Conservation (phyloP, 1,140 invertebrate genomes). For the Campoletis sonorensis region DNA sequence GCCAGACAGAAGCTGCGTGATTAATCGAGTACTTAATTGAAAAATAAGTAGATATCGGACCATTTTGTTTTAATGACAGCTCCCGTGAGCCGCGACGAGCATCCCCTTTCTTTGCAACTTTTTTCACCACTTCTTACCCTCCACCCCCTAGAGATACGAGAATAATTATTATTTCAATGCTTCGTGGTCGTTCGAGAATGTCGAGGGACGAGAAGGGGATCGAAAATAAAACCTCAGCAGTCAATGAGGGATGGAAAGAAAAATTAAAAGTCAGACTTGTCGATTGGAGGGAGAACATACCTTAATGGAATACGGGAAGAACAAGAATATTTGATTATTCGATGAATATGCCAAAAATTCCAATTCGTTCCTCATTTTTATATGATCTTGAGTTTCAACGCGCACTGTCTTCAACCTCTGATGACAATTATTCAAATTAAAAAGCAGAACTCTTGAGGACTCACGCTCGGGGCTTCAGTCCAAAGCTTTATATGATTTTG, state of each 20-base stretch:
- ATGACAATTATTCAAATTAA: too few species aligned
- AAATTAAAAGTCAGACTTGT: neutral
- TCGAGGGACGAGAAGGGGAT: neutral
- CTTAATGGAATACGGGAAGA: too few species aligned
- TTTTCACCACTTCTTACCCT: neutral
- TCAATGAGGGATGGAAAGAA: neutral
- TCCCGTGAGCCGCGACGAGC: constrained; percentile 18
- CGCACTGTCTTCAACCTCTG: too few species aligned
- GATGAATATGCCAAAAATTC: too few species aligned
- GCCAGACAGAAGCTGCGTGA: constrained; percentile 50
- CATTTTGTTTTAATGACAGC: constrained; percentile 45
- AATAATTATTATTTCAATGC: constrained; percentile 28
- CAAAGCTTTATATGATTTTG: too few species aligned
- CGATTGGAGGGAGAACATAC: too few species aligned
- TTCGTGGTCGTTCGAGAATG: neutral
- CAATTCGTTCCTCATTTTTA: too few species aligned
- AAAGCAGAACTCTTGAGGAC: too few species aligned
- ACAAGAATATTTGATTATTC: too few species aligned
- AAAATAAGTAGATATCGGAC: constrained; percentile 60
- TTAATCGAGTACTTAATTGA: constrained; percentile 61
- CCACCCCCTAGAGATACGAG: neutral
- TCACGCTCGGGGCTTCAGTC: too few species aligned
- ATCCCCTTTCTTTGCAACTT: constrained; percentile 1
- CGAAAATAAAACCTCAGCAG: neutral
- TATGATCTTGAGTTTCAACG: too few species aligned